Conservation (phyloP, 2,797 vertebrate genomes). For the Streptopelia turtur region DNA sequence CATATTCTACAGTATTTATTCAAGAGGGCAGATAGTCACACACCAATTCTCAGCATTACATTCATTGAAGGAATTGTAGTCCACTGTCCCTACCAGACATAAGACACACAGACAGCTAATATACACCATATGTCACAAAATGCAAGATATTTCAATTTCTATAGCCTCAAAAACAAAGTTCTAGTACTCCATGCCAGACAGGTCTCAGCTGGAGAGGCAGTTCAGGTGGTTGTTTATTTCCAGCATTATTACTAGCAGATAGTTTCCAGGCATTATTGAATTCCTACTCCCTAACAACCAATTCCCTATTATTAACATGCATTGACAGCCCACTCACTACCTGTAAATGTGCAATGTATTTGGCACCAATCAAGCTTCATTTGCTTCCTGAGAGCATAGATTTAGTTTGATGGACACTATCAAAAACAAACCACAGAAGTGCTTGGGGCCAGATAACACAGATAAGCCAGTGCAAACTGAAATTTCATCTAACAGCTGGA, state of each 20-base stretch:
- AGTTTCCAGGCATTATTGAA: conserved; percentile 53
- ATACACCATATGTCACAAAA: neutral
- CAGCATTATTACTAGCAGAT: neutral
- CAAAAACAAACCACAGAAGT: conserved; percentile 19
- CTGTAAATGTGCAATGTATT: conserved; percentile 18
- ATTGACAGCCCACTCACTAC: conserved; percentile 42
- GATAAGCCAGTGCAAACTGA: conserved; percentile 1
- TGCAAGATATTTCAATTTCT: neutral
- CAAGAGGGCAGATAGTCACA: neutral
- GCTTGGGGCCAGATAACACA: neutral
- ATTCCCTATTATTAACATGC: conserved; percentile 42
- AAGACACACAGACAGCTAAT: neutral
- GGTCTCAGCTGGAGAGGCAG: neutral
- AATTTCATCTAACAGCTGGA: conserved; percentile 20
- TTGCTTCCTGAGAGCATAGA: neutral
- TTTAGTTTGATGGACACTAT: conserved; percentile 38
- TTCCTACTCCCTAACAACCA: conserved; percentile 50
- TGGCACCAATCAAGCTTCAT: conserved; percentile 33
- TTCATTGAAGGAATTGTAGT: neutral
- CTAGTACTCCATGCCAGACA: neutral
- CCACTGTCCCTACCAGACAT: neutral
- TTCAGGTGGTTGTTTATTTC: conserved; percentile 50
- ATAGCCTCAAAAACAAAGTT: neutral
- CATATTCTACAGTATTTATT: neutral
- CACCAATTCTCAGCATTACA: neutral